Base-by-base conservation (phyloP, 2,888 invertebrate genomes). In the Megastigmus dorsalis region DNA sequence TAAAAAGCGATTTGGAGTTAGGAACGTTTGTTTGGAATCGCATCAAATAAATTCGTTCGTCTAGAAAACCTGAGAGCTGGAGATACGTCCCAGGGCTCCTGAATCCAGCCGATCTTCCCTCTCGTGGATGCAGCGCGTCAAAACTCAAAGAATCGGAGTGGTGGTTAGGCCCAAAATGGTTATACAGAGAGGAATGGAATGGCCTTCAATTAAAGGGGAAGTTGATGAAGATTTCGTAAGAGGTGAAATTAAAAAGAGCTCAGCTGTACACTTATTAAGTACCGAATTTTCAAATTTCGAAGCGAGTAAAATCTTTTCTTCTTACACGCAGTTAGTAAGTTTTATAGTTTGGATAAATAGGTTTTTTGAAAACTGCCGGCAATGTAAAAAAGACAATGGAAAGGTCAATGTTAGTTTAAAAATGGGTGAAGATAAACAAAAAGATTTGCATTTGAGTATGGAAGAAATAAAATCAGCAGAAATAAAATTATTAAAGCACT, bases 61-160 rank as follows among this genome's bases (percentile, higher is more conserved):
- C 80, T 13, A 73, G 78, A 9, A 26, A 41, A 1, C 23, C 18
- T 5, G 73, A 75, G 2, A 15, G 36, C 0, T 85, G 85, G 85
- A 67, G 73, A 5, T 78, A 82, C 74, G 78, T 85, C 7, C 83
- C 84, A 0, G 84, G 84, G 3, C 54, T 60, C 6, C 0, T 78
- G 5, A 86, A 85, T 62, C 83, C 84, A 0, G 85, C 84, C 5
- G 85, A 86, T 77, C 72, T 84, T 9, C 84, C 84, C 1, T 85
- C 84, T 3, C 69, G 85, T 13, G 85, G 85, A 4, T 85, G 84
- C 78, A 55, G 66, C 4, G 76, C 80, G 7, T 76, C 79, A 50
- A 45, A 80, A n/a, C 72, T 85, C 13, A 7, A 79, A 20, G 74
- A 84, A 15, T 18, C 57, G 10, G 4, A 20, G 6, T 57, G 57